Conservation (phyloP, 2,797 vertebrate genomes). For the Peromyscus attwateri region DNA sequence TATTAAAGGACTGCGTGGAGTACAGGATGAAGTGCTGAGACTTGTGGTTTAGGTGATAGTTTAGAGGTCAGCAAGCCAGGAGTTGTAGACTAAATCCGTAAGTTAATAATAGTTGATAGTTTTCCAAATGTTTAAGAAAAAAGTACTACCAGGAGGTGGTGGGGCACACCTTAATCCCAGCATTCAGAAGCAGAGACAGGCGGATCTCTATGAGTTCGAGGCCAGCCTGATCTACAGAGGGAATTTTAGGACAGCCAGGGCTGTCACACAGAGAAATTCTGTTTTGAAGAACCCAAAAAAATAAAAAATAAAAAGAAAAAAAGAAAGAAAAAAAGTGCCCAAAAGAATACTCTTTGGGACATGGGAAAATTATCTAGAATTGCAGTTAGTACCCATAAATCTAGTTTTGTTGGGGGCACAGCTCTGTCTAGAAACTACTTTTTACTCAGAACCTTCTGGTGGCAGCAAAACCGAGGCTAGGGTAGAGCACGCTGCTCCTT, state of each 20-base stretch:
- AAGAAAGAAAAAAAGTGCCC: background rate
- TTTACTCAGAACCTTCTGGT: background rate
- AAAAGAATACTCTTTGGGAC: background rate
- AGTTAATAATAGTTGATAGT: background rate
- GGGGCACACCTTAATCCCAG: background rate
- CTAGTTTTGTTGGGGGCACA: background rate
- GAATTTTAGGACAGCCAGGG: background rate
- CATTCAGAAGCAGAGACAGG: background rate
- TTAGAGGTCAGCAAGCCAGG: background rate
- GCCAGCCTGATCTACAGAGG: background rate
- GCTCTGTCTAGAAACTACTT: background rate
- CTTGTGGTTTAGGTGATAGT: background rate
- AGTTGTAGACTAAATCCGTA: background rate
- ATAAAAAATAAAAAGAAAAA: no score
- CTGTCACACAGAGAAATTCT: background rate
- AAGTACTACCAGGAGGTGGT: background rate
- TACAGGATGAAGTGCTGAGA: background rate
- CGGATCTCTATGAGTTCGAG: background rate
- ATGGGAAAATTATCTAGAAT: background rate
- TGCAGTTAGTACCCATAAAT: background rate
- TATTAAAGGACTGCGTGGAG: background rate
- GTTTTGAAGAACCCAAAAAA: background rate
- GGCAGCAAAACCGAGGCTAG: background rate
- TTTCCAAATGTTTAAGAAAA: constrained; percentile 35
- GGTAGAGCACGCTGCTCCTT: background rate